Percentiles rank a stretch among this genome's conserved stretches.
phyloP scores from a whole-genome alignment of 2,797 vertebrate genomes.

The Myiotriccus ornatus region DNA sequence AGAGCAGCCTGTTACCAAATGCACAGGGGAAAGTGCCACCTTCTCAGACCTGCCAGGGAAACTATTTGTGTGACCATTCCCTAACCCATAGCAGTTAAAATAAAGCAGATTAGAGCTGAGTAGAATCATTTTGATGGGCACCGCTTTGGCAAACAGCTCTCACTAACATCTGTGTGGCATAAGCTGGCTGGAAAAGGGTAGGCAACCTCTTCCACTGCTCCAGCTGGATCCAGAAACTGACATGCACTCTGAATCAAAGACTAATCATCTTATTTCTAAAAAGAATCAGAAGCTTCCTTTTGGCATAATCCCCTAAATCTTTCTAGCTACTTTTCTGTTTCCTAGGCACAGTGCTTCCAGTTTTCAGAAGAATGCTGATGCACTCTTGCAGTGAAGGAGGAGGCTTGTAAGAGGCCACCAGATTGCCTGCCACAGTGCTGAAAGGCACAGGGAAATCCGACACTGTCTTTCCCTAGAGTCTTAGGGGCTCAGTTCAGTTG shows the following conservation, averaged over 20 bases:
- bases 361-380: not conserved
- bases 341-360: not conserved
- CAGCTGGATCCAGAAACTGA: slow-evolving; percentile 8
- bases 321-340: not conserved
- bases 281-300: slow-evolving; percentile 16
- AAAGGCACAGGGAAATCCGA: not conserved
- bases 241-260: not conserved
- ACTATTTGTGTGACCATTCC: not conserved
- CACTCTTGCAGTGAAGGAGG: not conserved
- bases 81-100: not conserved
- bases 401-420: not conserved
- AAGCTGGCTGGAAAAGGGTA: not conserved
- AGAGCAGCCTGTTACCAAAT: not conserved
- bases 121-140: not conserved
- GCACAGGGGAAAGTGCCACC: not conserved
- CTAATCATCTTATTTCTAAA: slow-evolving; percentile 32
- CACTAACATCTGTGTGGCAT: not conserved
- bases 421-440: not conserved
- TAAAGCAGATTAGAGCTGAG: not conserved
- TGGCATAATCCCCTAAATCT: slow-evolving; percentile 4
- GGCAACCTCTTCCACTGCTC: not conserved
- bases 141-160: not conserved
- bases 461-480: not conserved
- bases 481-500: not conserved
- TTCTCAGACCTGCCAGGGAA: not conserved